Evolutionary conservation across 2,888 invertebrate genomes (phyloP), one percentile per base, ranked within the genome.

Genomic region (Leucophora obtusa): DNA sequence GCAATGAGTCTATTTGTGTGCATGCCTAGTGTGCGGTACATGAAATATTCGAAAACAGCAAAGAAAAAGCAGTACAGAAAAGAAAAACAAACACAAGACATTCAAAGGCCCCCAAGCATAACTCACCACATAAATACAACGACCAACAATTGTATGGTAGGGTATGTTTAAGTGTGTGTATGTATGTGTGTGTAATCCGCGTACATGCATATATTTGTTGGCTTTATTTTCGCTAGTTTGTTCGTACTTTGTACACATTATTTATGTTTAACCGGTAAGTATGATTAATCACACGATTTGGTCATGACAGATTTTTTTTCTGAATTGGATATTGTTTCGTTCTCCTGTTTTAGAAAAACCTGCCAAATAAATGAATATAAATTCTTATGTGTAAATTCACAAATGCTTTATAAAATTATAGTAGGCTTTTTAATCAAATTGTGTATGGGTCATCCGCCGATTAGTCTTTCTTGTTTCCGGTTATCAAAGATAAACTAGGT

Each of bases 1-100:
- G 56, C 63, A 70, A 47, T 74, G 74, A 35, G 69, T 60, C 54
- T 70, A 60, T 62, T 79, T 65, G 47, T 53, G 43, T 74, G 74
- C 69, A 51, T 47, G 53, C 53, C 58, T 51, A 33, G 17, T 51
- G 18, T 51, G 43, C 35, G 65, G 53, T 74, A 50, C 54, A 74
- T 75, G 65, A 51, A 66, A 53, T 68, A 69, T 62, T 35, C 17
- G 15, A 63, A 43, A 2, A 71, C n/a, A 47, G 43, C 28, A 28
- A 7, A 28, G 14, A 11, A 43, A 14, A 9, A 43, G 43, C 43
- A 14, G 11, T 14, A 43, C 11, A 14, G 43, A 38, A 38, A 21
- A 14, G 14, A 21, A 21, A 17, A 54, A 35, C 28, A 10, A 77
- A 38, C 53, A 66, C 9, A 70, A 62, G 17, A 43, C 51, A 77